Evolutionary conservation across 64 coral and sea anemone genomes (phyloP), one percentile per base, ranked within the genome.

Genomic region (Stichodactyla mertensii): DNA sequence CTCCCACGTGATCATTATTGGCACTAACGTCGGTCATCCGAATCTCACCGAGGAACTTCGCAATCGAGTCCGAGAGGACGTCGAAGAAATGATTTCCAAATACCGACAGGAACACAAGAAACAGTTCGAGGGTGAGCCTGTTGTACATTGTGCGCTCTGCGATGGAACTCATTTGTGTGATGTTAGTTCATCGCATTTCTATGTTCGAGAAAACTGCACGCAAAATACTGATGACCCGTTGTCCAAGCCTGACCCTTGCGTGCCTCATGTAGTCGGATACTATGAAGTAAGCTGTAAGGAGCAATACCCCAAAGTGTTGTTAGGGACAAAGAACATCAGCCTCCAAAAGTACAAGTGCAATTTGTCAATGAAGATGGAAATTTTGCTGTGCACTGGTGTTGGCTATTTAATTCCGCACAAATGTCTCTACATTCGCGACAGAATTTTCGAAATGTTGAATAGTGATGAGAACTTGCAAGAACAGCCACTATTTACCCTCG

Each of bases 251-350:
- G 78, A 89, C 1, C 91, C 94, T 20, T 93, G 91, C 27, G 79
- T 97, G 22, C 94, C 94, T 55, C 94, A 97, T 60, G 82, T 97
- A 27, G 85, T 97, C 7, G 94, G 94, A 0, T 97, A 97, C 80
- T 97, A 93, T 80, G 94, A 97, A 55, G 88, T 97, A 7, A 97
- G 94, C 78, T 93, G 88, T 55, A 92, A 87, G 24, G 94, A 86
- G 18, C 91, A 90, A 61, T 97, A 92, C 58, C 94, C 94, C 5
- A 89, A 87, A 85, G 86, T 81, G 52, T 83, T 97, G 20, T 60
- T 86, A 51, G 91, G 88, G 51, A 89, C 91, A 26, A 97, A 93
- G 86, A 97, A 93, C 55, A 57, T 89, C 14, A 93, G 91, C 77
- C 10, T 97, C 13, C 94, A 97, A 71, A 97, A 97, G 18, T 87